Evolutionary conservation across 2,888 invertebrate genomes (phyloP).

Genomic region (Polymixis flavicincta): DNA sequence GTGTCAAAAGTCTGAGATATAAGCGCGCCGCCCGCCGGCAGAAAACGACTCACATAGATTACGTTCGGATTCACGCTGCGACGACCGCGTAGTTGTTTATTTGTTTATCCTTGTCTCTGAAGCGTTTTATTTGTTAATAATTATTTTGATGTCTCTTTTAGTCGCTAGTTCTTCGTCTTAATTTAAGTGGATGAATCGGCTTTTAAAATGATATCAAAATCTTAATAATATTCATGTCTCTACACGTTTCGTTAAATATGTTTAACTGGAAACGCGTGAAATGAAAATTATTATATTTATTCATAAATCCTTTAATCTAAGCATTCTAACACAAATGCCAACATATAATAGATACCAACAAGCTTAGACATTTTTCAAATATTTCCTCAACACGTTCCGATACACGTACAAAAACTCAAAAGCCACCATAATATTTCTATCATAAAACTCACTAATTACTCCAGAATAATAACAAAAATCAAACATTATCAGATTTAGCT

Average conservation of each 20-base stretch:
- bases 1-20: slow-evolving; percentile 81
- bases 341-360: not conserved
- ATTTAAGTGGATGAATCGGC: slow-evolving; percentile 48
- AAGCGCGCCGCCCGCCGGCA: slow-evolving; percentile 78
- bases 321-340: not conserved
- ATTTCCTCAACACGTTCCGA: not conserved
- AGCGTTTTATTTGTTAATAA: slow-evolving; percentile 70
- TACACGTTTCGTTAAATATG: not conserved
- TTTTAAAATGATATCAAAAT: not conserved
- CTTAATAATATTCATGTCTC: not conserved
- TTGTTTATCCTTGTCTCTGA: slow-evolving; percentile 76
- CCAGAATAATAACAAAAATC: slow-evolving; percentile 49
- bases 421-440: not conserved
- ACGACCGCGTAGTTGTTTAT: slow-evolving; percentile 81
- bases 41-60: slow-evolving; percentile 82
- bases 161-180: slow-evolving; percentile 52
- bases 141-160: slow-evolving; percentile 72
- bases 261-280: not conserved
- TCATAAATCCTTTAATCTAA: not conserved
- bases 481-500: slow-evolving; percentile 61
- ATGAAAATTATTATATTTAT: not conserved
- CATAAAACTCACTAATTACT: slow-evolving; percentile 45
- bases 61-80: slow-evolving; percentile 85
- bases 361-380: not conserved
- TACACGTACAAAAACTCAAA: not conserved